These are phyloP conservation scores for Dryadula phaetusa DNA, from an alignment of 2,888 invertebrate genomes.

Conservation along the genomic window DNA sequence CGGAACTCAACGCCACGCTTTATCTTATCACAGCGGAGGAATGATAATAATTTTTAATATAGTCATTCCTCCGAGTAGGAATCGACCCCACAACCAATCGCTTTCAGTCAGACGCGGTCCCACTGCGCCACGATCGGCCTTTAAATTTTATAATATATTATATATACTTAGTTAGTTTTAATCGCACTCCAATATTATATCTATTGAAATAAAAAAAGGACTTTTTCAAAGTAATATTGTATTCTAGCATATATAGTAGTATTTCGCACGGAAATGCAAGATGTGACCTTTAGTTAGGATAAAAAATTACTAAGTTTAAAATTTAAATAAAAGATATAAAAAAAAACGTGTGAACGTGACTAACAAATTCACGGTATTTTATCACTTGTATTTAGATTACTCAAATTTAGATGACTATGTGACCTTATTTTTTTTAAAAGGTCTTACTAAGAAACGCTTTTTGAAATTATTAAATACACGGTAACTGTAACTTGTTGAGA, in stretches of 20 bases:
- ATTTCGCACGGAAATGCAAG: not conserved
- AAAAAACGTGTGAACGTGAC: constrained; percentile 14
- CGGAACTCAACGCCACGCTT: no score
- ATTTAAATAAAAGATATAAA: not conserved
- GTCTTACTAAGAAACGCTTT: no score
- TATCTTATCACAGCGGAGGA: no score
- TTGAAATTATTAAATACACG: not conserved
- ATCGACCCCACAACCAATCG: no score
- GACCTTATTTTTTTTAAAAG: not conserved
- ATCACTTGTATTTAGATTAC: not conserved
- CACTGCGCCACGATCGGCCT: no score
- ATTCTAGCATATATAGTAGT: not conserved
- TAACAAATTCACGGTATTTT: constrained; percentile 4
- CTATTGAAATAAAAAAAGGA: no score
- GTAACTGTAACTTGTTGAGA: not conserved
- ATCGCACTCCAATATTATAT: no score
- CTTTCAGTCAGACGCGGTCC: no score
- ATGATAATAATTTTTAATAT: no score
- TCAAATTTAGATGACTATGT: not conserved
- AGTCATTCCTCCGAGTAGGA: no score
- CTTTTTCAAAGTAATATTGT: not conserved
- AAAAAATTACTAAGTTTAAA: not conserved
- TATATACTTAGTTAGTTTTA: no score
- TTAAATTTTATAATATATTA: no score
- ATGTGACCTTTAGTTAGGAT: constrained; percentile 5